Conservation (phyloP, 2,797 vertebrate species). For the Phalloptychus januarius region DNA sequence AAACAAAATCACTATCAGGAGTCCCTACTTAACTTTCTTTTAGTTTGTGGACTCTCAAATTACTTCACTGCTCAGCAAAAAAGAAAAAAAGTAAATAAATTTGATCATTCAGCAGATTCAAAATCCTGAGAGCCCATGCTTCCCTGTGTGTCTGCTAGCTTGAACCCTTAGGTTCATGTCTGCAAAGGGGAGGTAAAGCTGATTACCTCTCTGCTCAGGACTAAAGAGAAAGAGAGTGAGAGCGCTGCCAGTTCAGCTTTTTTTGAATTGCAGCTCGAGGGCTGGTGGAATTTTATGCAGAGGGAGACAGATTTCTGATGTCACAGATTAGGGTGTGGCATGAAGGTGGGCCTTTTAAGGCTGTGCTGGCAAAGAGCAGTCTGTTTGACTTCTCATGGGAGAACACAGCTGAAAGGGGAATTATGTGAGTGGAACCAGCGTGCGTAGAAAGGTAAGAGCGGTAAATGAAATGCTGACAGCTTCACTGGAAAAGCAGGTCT, state of each 20-base stretch:
- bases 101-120: constrained; percentile 18
- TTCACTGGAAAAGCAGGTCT: constrained; percentile 55
- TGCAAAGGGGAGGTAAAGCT: constrained; percentile 74
- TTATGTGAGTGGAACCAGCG: constrained; percentile 51
- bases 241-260: constrained; percentile 38
- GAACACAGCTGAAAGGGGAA: constrained; percentile 56
- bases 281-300: constrained; percentile 45
- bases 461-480: constrained; percentile 40
- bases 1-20: background rate
- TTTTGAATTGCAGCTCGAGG: constrained; percentile 35
- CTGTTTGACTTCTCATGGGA: constrained; percentile 59
- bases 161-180: constrained; percentile 68
- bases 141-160: constrained; percentile 33
- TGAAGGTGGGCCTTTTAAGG: constrained; percentile 68
- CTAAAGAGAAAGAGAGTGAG: constrained; percentile 62
- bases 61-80: constrained; percentile 22
- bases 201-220: constrained; percentile 79
- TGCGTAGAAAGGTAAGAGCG: constrained; percentile 73
- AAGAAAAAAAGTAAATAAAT: constrained; percentile 28
- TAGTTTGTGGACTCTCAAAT: constrained; percentile 16
- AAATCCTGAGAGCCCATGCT: constrained; percentile 12
- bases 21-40: background rate
- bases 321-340: constrained; percentile 72
- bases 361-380: constrained; percentile 40
- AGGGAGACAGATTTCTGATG: constrained; percentile 66